Conservation (phyloP, 2,797 vertebrate genomes). For the Zalophus californianus region DNA sequence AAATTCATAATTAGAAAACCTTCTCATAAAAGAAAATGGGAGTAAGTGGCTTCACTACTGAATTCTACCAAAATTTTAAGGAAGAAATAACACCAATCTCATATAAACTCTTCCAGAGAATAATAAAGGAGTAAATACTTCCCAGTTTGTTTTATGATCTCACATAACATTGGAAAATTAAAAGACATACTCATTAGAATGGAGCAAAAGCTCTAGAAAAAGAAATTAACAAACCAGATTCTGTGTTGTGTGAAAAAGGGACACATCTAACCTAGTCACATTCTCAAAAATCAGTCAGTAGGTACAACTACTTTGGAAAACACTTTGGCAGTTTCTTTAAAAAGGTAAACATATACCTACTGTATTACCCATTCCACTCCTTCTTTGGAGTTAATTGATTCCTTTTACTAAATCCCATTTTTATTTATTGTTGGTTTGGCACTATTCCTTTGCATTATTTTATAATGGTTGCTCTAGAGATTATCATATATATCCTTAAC, state of each 20-base stretch:
- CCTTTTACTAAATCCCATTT: neutral
- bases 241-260: neutral
- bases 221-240: neutral
- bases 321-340: neutral
- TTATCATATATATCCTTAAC: neutral
- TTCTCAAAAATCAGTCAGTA: neutral
- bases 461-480: neutral
- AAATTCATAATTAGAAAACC: neutral
- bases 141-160: neutral
- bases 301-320: neutral
- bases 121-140: neutral
- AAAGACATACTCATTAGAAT: neutral
- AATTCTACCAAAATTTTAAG: neutral
- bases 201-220: neutral
- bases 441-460: neutral
- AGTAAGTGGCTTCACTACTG: neutral
- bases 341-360: neutral
- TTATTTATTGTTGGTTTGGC: neutral
- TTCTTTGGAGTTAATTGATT: neutral
- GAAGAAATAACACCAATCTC: neutral
- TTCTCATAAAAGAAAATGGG: neutral
- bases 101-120: neutral
- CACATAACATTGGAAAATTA: neutral
- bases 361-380: neutral
- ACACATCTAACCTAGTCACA: too few species aligned